phyloP scores from a whole-genome alignment of 1,140 invertebrate genomes.

The Hypsibius dujardini region DNA sequence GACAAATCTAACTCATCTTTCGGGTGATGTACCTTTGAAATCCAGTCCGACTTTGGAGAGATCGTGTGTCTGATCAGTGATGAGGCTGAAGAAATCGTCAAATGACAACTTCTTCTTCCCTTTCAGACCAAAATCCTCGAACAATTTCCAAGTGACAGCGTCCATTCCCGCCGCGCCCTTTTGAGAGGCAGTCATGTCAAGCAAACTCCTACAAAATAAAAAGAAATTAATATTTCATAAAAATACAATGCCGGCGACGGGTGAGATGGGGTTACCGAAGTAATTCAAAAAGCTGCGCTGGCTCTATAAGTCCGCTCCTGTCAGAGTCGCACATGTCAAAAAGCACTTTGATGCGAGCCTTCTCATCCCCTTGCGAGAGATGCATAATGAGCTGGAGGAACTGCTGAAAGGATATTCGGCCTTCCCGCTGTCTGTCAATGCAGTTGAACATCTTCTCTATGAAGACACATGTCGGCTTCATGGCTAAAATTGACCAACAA shows the following conservation, averaged over 20 bases:
- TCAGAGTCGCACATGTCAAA: conserved; percentile 99
- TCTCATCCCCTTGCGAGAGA: conserved; percentile 71
- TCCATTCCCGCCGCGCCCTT: conserved; percentile 39
- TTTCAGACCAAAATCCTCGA: conserved; percentile 71
- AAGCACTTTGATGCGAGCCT: conserved; percentile 86
- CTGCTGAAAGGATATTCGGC: conserved; percentile 89
- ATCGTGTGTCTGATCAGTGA: conserved; percentile 24
- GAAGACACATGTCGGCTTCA: conserved; percentile 87
- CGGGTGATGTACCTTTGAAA: conserved; percentile 49
- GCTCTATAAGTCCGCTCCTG: conserved; percentile 81
- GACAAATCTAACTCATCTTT: too few relatives aligned
- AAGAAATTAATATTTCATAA: background rate
- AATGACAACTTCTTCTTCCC: conserved; percentile 79
- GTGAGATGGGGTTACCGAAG: conserved; percentile 40
- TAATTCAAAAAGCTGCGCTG: conserved; percentile 82
- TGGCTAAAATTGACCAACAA: conserved; percentile 39
- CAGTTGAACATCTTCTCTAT: conserved; percentile 98
- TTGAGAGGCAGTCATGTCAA: conserved; percentile 24
- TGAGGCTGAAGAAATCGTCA: conserved; percentile 84
- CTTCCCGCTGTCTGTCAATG: conserved; percentile 86
- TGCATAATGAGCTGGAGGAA: conserved; percentile 51
- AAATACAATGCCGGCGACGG: too few relatives aligned
- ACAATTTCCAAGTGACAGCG: conserved; percentile 83
- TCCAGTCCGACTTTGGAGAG: conserved; percentile 49
- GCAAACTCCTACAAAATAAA: conserved; percentile 6